Percentiles rank a stretch among this genome's conserved stretches.
These are phyloP conservation scores for Lates calcarifer DNA, from an alignment of 2,113 vertebrate genomes.

Conservation along the genomic window DNA sequence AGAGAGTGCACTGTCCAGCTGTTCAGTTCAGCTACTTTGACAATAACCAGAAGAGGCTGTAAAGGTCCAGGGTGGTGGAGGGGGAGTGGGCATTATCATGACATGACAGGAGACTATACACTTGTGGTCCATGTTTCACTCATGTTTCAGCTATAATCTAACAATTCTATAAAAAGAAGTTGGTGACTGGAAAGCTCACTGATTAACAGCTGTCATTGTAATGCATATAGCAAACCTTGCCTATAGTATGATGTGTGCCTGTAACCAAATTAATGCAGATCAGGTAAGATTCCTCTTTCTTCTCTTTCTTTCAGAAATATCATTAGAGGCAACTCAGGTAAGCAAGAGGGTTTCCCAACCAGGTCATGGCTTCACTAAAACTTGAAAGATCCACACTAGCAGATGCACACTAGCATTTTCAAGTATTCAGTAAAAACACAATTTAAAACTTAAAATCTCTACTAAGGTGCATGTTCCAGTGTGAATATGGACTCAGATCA, in stretches of 20 bases:
- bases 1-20: not conserved
- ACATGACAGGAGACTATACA: not conserved
- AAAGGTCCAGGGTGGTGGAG: conserved; percentile 3
- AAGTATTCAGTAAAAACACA: conserved; percentile 32
- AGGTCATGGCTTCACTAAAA: not conserved
- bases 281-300: not conserved
- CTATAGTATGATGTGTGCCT: not conserved
- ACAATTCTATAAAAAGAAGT: not conserved
- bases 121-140: conserved; percentile 29
- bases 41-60: conserved; percentile 32
- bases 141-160: not conserved
- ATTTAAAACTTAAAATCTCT: not conserved
- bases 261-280: conserved; percentile 1
- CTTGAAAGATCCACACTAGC: conserved; percentile 3
- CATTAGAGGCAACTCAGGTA: not conserved
- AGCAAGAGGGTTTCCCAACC: not conserved
- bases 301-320: not conserved
- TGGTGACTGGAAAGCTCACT: not conserved
- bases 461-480: not conserved
- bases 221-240: not conserved
- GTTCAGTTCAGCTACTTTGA: conserved; percentile 24
- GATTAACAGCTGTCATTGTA: not conserved
- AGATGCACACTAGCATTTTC: conserved; percentile 1
- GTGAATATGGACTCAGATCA: not conserved
- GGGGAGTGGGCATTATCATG: no score